These are phyloP conservation scores for Lipophrys pholis DNA, from an alignment of 2,113 vertebrate species.

Conservation along the genomic window DNA sequence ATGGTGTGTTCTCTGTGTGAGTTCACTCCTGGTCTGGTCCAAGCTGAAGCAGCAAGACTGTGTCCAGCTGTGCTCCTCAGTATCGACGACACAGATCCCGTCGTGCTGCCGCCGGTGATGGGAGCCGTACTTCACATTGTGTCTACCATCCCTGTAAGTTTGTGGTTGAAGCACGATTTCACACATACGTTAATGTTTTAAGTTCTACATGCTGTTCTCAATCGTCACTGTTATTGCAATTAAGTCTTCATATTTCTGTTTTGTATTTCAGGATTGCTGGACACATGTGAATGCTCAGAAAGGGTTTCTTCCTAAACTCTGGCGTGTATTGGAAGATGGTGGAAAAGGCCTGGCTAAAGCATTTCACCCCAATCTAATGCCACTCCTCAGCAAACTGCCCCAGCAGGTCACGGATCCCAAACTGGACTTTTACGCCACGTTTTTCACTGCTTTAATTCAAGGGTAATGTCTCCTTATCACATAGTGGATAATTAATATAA, in stretches of 20 bases:
- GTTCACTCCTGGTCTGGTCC: conserved; percentile 85
- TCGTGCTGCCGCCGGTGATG: conserved; percentile 93
- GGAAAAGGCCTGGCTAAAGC: conserved; percentile 90
- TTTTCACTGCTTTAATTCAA: conserved; percentile 87
- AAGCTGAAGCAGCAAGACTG: conserved; percentile 86
- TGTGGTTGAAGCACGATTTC: background rate
- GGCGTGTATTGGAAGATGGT: conserved; percentile 89
- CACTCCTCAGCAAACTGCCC: conserved; percentile 92
- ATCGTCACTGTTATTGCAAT: background rate
- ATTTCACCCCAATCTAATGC: conserved; percentile 92
- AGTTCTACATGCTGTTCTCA: background rate
- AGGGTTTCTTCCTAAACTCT: conserved; percentile 93
- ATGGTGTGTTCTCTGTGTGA: conserved; percentile 89
- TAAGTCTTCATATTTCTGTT: background rate
- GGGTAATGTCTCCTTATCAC: conserved; percentile 81
- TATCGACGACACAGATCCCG: conserved; percentile 93
- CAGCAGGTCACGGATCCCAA: conserved; percentile 84
- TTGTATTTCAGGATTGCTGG: conserved; percentile 91
- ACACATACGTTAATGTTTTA: background rate
- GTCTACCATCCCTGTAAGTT: conserved; percentile 87
- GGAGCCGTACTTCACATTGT: conserved; percentile 91
- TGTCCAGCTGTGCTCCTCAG: conserved; percentile 91
- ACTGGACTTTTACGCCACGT: conserved; percentile 88
- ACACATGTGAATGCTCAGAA: conserved; percentile 91
- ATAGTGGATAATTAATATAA: too few relatives aligned